Percentiles rank a stretch among this genome's conserved stretches.
Conservation (phyloP, 2,113 vertebrate genomes). For the Pseudolaguvia tuberculata region DNA sequence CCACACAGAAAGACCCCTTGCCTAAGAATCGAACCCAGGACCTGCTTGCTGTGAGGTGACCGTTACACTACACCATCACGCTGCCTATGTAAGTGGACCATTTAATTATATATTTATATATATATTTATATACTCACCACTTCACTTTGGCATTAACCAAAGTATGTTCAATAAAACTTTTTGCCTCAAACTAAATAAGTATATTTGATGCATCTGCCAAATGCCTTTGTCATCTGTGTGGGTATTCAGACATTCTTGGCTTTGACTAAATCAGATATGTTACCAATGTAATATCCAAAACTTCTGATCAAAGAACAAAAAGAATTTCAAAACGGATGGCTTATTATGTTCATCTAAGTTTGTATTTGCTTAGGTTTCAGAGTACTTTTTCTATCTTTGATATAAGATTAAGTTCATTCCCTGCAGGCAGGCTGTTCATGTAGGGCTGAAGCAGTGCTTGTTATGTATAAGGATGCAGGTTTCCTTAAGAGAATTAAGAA, state of each 20-base stretch:
- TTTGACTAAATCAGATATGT: neutral
- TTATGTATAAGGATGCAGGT: constrained; percentile 21
- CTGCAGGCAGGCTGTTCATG: constrained; percentile 12
- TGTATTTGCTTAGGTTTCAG: neutral
- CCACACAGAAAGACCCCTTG: too few species aligned
- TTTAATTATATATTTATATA: constrained; percentile 38
- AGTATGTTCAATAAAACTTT: constrained; percentile 28
- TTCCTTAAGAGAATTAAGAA: neutral
- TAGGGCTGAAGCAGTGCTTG: constrained; percentile 2
- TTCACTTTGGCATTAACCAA: constrained; percentile 14
- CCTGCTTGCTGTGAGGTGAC: too few species aligned
- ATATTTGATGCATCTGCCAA: neutral
- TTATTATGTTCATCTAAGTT: too few species aligned
- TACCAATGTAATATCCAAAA: too few species aligned
- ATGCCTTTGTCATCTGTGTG: neutral
- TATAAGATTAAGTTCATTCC: neutral
- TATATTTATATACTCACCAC: constrained; percentile 24
- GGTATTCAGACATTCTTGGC: constrained; percentile 3
- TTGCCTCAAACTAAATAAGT: constrained; percentile 9
- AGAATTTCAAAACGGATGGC: neutral
- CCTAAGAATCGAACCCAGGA: too few species aligned
- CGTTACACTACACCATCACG: too few species aligned
- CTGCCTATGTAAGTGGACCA: constrained; percentile 18
- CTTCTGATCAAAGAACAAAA: neutral
- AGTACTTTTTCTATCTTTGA: neutral